These are phyloP conservation scores for Florisuga fusca DNA, from an alignment of 2,797 vertebrate genomes.

Conservation along the genomic window DNA sequence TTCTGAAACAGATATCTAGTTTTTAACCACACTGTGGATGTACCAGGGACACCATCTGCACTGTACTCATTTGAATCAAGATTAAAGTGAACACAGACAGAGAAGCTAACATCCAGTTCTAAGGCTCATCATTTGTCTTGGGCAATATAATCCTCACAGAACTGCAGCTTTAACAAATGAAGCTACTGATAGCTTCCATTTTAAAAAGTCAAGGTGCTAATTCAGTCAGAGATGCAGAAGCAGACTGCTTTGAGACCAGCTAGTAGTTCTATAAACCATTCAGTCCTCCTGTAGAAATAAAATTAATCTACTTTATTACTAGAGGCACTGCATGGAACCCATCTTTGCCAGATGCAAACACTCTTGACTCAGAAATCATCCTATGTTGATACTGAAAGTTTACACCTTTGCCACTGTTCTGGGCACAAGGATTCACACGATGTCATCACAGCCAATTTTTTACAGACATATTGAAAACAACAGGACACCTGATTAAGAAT, in stretches of 20 bases:
- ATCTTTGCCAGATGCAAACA: neutral
- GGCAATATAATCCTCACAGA: neutral
- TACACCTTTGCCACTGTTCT: neutral
- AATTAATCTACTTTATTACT: neutral
- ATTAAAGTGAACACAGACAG: neutral
- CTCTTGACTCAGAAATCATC: neutral
- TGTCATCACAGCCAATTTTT: neutral
- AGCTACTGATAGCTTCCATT: neutral
- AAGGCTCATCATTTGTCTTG: neutral
- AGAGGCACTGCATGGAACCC: neutral
- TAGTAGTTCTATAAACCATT: neutral
- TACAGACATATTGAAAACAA: neutral
- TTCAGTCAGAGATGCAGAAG: slow-evolving; percentile 5
- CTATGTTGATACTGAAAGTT: accelerated
- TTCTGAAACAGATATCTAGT: neutral
- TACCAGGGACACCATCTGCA: neutral
- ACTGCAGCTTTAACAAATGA: neutral
- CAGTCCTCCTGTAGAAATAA: neutral
- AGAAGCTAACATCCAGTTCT: neutral
- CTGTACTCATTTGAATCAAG: neutral
- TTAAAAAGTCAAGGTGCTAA: neutral
- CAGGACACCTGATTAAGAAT: neutral
- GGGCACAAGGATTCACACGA: neutral
- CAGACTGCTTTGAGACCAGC: neutral
- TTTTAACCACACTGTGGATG: neutral